These are phyloP conservation scores for Teleiodes luculella DNA, from an alignment of 2,888 invertebrate genomes.

Conservation along the genomic window DNA sequence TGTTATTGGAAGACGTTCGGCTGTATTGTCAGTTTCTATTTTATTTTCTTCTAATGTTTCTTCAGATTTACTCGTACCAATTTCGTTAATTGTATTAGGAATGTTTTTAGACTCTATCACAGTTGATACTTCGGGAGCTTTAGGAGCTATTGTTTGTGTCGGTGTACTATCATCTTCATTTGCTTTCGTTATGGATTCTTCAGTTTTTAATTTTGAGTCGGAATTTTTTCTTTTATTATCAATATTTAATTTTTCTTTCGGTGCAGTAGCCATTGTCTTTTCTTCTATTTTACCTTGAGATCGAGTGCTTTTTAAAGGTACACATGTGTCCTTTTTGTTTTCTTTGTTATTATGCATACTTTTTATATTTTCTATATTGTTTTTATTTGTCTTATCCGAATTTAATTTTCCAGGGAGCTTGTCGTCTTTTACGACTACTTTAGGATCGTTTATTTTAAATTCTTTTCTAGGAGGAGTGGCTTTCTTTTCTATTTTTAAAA, in stretches of 20 bases:
- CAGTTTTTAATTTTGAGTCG: constrained; percentile 2
- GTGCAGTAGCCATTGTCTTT: neutral
- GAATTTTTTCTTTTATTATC: neutral
- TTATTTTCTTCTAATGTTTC: constrained; percentile 26
- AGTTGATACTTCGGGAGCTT: constrained; percentile 21
- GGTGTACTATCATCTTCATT: constrained; percentile 13
- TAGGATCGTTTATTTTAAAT: neutral
- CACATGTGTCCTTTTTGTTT: neutral
- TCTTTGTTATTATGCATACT: neutral
- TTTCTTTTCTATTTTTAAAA: neutral
- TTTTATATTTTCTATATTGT: neutral
- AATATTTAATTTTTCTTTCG: neutral
- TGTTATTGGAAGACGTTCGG: constrained; percentile 34
- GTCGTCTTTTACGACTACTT: neutral
- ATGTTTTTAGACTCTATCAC: constrained; percentile 47
- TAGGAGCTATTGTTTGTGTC: neutral
- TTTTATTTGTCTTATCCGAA: constrained; percentile 1
- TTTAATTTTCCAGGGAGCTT: neutral
- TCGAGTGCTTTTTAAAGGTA: neutral
- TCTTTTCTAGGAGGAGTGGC: neutral
- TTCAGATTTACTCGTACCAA: constrained; percentile 24
- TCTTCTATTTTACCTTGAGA: neutral
- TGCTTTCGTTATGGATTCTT: neutral
- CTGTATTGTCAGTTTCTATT: constrained; percentile 45
- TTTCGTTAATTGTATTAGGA: constrained; percentile 39